Evolutionary conservation across 2,888 invertebrate species (phyloP), one percentile per base, ranked within the genome.

Genomic region (Drosophila percnosoma): DNA sequence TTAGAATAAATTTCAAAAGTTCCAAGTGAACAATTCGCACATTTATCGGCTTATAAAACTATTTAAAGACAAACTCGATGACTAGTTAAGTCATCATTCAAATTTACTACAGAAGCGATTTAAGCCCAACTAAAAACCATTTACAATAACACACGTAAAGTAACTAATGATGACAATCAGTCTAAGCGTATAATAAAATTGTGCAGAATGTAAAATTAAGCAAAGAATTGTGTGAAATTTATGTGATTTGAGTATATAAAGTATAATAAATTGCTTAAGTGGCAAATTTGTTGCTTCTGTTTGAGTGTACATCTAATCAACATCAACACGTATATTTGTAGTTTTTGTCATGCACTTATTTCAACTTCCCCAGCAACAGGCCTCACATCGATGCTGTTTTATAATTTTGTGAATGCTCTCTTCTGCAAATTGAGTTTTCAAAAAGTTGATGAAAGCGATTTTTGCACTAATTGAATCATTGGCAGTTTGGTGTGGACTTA

Each of bases 391-490:
- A 31, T 51, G 29, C n/a, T 51, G 27, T 24, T 42, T 42, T 21
- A 29, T 21, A 42, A 40, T 57, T 21, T 21, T 42, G 21, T 21
- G 8, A 57, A 40, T 21, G 54, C 24, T 53, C 15, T 34, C 18
- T 18, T 18, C 15, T 10, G 4, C 33, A 38, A 27, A 40, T 36
- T 59, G 18, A 29, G 40, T 54, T 72, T 31, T 40, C 5, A 60
- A 51, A 40, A 61, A 57, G 49, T 42, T 60, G 11, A 11, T 33
- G 33, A 33, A 49, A 67, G 40, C 60, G 55, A 58, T 60, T 58
- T 63, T 7, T 24, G 33, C 53, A 59, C 42, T 73, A 73, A 73
- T 76, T 68, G 33, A 58, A 73, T 76, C 73, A 61, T 62, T 65
- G 40, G 36, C 58, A 48, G 33, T 42, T 45, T 36, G 42, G 29